Conservation (phyloP, 2,888 invertebrate species). For the Mythimna ferrago region DNA sequence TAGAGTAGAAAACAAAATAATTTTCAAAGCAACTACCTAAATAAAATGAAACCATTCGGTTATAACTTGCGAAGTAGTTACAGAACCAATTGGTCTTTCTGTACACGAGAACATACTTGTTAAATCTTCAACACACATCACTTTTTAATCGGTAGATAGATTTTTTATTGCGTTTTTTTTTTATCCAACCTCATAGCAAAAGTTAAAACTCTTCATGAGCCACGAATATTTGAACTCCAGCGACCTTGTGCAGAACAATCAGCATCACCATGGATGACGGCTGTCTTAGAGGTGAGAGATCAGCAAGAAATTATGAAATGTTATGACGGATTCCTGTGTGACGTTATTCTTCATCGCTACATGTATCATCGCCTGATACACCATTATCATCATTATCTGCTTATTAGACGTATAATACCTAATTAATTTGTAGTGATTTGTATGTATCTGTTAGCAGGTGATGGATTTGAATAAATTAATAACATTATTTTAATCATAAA, state of each 20-base stretch:
- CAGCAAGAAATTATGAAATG: slow-evolving; percentile 12
- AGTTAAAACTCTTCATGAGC: background rate
- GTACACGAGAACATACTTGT: no score
- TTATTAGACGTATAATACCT: slow-evolving; percentile 47
- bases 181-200: no score
- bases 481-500: slow-evolving; percentile 55
- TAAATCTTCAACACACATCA: no score
- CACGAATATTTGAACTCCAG: background rate
- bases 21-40: background rate
- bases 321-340: background rate
- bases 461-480: slow-evolving; percentile 64
- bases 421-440: slow-evolving; percentile 60
- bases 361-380: slow-evolving; percentile 19
- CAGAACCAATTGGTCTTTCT: no score
- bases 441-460: slow-evolving; percentile 58
- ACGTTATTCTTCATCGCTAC: slow-evolving; percentile 26
- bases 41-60: background rate
- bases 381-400: slow-evolving; percentile 46
- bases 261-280: background rate
- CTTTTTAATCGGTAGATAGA: background rate
- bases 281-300: slow-evolving; percentile 9
- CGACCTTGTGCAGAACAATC: background rate
- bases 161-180: background rate
- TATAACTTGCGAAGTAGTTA: background rate
- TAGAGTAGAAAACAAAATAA: no score